Evolutionary conservation across 2,113 vertebrate species (phyloP), one percentile per base, ranked within the genome.

Genomic region (Gavialis gangeticus): DNA sequence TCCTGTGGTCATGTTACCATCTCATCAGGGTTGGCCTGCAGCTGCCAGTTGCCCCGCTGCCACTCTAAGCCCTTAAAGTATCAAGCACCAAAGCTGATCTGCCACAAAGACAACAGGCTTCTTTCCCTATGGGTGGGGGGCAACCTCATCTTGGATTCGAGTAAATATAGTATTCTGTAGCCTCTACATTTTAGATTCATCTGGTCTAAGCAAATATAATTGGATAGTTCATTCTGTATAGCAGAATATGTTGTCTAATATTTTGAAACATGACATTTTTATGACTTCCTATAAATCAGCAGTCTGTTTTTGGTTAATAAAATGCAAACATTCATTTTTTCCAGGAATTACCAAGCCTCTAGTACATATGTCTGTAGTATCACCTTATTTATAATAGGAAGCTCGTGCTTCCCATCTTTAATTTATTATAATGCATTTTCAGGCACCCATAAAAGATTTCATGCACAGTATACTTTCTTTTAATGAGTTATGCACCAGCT

Each of bases 251-350:
- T 67, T 95, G 37, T 28, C 75, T 89, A 56, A 5, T 87, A 62
- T 64, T 93, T 91, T 77, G 19, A 69, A 86, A 28, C 6, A 13
- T 86, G 89, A 58, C 66, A 22, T 91, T 87, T 84, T 82, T 63
- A 59, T 84, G 59, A 18, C 30, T 85, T 3, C 28, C 18, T 9
- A 24, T 85, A 84, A 91, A 89, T 27, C 69, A 85, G 25, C 78
- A 86, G 37, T 17, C 64, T 87, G 54, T 27, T 93, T 89, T 79
- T 88, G 87, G 60, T 87, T 30, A 28, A 27, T 55, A 73, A n/a
- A 85, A 85, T 1, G 17, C 27, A 21, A 75, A 21, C 6, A 1
- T 59, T 92, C 7, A 28, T 90, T 92, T 85, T n/a, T 60, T 85
- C 46, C n/a, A 69, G 58, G 55, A 76, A 63, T 57, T 28, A 54